phyloP scores from a whole-genome alignment of 2,113 vertebrate genomes.

The Gambusia affinis region DNA sequence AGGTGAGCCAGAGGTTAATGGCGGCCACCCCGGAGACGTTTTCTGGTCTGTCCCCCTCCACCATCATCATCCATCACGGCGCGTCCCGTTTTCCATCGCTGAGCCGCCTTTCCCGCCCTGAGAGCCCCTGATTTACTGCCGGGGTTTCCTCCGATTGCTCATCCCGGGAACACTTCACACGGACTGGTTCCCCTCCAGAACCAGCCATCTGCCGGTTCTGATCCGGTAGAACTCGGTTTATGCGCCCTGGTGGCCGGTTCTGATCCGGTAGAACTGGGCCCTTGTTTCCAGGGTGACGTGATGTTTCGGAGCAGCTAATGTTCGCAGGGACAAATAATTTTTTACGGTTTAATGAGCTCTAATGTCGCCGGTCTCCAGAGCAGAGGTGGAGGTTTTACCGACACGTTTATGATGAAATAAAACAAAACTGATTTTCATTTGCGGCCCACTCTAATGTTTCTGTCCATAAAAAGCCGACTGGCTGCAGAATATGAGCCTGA shows the following conservation, averaged over 20 bases:
- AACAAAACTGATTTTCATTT: background rate
- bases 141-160: background rate
- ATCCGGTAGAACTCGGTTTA: too few species aligned
- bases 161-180: background rate
- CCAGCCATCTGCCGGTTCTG: too few species aligned
- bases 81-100: background rate
- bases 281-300: background rate
- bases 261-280: too few species aligned
- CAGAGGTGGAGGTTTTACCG: background rate
- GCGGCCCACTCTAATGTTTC: background rate
- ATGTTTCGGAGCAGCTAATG: background rate
- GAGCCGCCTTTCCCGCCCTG: slow-evolving; percentile 11
- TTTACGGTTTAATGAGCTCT: background rate
- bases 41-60: slow-evolving; percentile 20
- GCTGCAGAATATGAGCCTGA: background rate
- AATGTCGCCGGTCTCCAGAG: background rate
- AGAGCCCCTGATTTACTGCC: background rate
- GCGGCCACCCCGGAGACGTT: slow-evolving; percentile 47
- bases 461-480: background rate
- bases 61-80: slow-evolving; percentile 37
- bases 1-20: slow-evolving; percentile 53
- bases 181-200: too few species aligned
- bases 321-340: background rate
- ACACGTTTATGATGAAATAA: background rate
- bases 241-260: too few species aligned